Percentiles rank a stretch among this genome's conserved stretches.
phyloP scores from a whole-genome alignment of 2,888 invertebrate species.

The Macaria liturata region DNA sequence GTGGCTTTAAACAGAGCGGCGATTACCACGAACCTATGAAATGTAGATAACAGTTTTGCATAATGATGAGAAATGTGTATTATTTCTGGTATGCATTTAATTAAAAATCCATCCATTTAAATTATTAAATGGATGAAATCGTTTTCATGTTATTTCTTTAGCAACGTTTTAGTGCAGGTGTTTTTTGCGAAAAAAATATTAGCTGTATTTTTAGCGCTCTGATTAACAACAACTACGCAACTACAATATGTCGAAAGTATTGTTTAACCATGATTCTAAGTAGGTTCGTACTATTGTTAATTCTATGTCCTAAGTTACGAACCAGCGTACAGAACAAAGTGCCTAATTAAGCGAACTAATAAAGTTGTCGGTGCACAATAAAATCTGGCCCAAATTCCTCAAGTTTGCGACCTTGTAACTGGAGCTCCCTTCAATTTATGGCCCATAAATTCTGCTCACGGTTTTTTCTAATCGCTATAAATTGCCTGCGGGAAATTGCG shows the following conservation, averaged over 20 bases:
- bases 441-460: constrained; percentile 25
- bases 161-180: neutral
- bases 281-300: neutral
- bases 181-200: neutral
- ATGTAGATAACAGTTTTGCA: too few relatives aligned
- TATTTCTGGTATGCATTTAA: too few relatives aligned
- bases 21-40: too few relatives aligned
- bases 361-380: constrained; percentile 11
- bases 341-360: neutral
- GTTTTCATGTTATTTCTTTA: neutral
- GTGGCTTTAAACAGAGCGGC: too few relatives aligned
- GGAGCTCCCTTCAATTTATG: constrained; percentile 21
- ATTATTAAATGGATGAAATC: too few relatives aligned
- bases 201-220: neutral
- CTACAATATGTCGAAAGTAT: neutral
- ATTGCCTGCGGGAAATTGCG: constrained; percentile 28
- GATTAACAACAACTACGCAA: too few relatives aligned
- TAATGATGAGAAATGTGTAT: too few relatives aligned
- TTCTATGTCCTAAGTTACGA: neutral
- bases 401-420: constrained; percentile 18
- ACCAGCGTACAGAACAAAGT: neutral
- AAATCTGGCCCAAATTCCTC: constrained; percentile 12
- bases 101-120: too few relatives aligned
- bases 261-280: neutral
- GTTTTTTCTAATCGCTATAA: constrained; percentile 29